A percentile compares a stretch with the other conserved stretches of the same genome.
Conservation (phyloP, 2,888 invertebrate species). For the Archips crataeganus region DNA sequence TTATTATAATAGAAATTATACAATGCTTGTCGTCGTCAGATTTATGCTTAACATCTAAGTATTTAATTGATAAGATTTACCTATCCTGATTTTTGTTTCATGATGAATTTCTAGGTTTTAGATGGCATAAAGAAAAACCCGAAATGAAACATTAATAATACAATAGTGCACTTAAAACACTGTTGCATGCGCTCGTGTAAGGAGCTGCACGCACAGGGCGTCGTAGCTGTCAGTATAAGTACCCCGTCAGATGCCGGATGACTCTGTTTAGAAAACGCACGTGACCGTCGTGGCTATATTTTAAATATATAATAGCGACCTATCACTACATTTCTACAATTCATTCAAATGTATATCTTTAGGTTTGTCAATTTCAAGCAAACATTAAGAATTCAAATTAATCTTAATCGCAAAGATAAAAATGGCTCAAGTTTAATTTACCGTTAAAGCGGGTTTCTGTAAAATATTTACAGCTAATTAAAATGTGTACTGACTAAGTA, state of each 20-base stretch:
- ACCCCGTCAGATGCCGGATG: constrained; percentile 19
- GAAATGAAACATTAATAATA: constrained; percentile 20
- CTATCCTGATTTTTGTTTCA: neutral
- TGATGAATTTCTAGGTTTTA: neutral
- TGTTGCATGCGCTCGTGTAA: constrained; percentile 31
- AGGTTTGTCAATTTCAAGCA: neutral
- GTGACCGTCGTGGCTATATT: constrained; percentile 1
- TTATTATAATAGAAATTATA: neutral
- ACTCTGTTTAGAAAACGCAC: constrained; percentile 31
- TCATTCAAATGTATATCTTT: neutral
- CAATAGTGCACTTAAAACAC: constrained; percentile 27
- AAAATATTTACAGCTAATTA: neutral
- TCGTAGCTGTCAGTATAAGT: constrained; percentile 36
- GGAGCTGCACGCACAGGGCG: constrained; percentile 23
- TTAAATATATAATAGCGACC: neutral
- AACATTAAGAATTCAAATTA: neutral
- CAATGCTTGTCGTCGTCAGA: neutral
- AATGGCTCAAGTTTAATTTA: constrained; percentile 18
- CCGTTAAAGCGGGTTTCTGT: constrained; percentile 20
- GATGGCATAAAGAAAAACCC: constrained; percentile 14
- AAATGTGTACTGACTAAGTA: constrained; percentile 10
- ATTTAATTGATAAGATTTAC: neutral
- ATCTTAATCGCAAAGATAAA: constrained; percentile 5
- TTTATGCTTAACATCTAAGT: neutral
- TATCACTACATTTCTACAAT: neutral